Evolutionary conservation across 1,140 invertebrate genomes (phyloP).

Genomic region (Choristoneura fumiferana): DNA sequence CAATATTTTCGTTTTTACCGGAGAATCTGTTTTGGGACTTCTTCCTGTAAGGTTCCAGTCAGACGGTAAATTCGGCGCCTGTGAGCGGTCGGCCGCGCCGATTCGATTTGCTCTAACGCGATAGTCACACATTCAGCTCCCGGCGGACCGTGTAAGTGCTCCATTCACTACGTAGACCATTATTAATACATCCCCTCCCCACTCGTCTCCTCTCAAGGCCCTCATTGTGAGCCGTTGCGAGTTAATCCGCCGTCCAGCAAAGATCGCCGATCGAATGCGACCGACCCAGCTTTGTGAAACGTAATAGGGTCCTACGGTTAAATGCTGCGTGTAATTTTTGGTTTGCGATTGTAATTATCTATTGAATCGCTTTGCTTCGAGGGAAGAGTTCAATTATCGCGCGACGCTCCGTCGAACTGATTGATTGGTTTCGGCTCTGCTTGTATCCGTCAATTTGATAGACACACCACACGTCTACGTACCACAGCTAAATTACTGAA

Average conservation of each 20-base stretch:
- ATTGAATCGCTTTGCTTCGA: conserved; percentile 57
- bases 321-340: conserved; percentile 70
- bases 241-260: conserved; percentile 64
- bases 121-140: conserved; percentile 72
- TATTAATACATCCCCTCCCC: conserved; percentile 69
- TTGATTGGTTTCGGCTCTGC: conserved; percentile 67
- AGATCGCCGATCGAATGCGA: conserved; percentile 60
- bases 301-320: conserved; percentile 65
- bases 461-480: conserved; percentile 50
- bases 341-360: conserved; percentile 74
- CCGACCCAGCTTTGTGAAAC: conserved; percentile 58
- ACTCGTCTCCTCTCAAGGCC: conserved; percentile 50
- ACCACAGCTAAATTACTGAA: conserved; percentile 51
- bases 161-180: conserved; percentile 65
- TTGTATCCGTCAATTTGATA: conserved; percentile 60
- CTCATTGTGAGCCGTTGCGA: conserved; percentile 60
- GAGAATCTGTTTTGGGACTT: conserved; percentile 29
- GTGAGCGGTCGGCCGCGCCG: conserved; percentile 49
- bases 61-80: conserved; percentile 65
- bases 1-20: conserved; percentile 16
- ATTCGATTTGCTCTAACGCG: conserved; percentile 72
- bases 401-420: conserved; percentile 63
- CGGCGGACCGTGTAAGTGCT: conserved; percentile 69
- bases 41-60: conserved; percentile 47
- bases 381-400: conserved; percentile 72